These are phyloP conservation scores for Odontocolon sp. DNA, from an alignment of 2,888 invertebrate genomes.

Conservation along the genomic window DNA sequence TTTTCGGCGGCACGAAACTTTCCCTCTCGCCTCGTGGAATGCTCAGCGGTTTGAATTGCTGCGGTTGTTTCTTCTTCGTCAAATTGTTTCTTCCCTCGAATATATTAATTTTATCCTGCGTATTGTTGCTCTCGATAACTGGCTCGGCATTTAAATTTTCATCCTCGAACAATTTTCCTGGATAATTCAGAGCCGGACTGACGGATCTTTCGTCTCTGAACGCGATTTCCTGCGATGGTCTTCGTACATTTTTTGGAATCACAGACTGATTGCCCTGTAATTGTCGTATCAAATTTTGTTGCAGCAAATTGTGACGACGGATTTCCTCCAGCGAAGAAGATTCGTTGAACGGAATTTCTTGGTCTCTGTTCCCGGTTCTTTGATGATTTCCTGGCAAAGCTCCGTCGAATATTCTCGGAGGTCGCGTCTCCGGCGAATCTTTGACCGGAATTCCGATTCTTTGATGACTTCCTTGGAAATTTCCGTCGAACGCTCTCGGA, in stretches of 20 bases:
- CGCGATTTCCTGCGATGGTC: neutral
- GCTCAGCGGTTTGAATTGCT: slow-evolving; percentile 67
- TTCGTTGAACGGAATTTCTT: slow-evolving; percentile 12
- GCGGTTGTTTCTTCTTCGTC: slow-evolving; percentile 58
- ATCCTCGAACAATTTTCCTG: neutral
- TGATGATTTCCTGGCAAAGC: no score
- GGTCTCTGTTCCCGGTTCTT: neutral
- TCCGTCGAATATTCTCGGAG: no score
- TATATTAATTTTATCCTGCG: slow-evolving; percentile 72
- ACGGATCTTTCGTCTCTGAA: slow-evolving; percentile 19
- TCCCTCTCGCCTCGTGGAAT: slow-evolving; percentile 57
- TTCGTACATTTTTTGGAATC: slow-evolving; percentile 6
- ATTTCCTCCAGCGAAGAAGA: slow-evolving; percentile 68
- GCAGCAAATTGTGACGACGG: slow-evolving; percentile 76
- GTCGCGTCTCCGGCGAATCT: no score
- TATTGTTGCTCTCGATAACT: slow-evolving; percentile 67
- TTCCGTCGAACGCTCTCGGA: slow-evolving; percentile 19
- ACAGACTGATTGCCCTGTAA: slow-evolving; percentile 62
- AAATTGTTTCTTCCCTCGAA: slow-evolving; percentile 69
- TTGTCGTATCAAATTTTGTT: slow-evolving; percentile 71
- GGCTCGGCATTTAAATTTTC: slow-evolving; percentile 38
- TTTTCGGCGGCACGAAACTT: slow-evolving; percentile 61
- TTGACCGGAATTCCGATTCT: neutral
- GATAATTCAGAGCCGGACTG: neutral
- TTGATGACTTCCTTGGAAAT: neutral